Conservation (phyloP, 2,888 invertebrate species). For the Apomyelois bistriatella region DNA sequence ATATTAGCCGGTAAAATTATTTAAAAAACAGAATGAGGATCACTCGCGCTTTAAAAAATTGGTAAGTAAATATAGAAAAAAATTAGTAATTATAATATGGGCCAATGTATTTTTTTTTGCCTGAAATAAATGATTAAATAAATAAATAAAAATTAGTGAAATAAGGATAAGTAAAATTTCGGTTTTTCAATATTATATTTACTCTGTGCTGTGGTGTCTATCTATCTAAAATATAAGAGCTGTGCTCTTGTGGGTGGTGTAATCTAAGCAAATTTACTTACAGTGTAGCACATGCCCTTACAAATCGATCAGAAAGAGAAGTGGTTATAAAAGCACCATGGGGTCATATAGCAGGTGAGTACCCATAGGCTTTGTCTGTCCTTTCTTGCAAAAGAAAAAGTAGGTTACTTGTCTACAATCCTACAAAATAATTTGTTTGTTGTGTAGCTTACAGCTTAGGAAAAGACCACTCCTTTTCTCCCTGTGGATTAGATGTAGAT, state of each 20-base stretch:
- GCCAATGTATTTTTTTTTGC: too few relatives aligned
- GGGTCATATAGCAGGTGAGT: slow-evolving; percentile 32
- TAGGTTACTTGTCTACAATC: background rate
- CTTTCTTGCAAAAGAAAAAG: background rate
- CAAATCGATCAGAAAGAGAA: slow-evolving; percentile 25
- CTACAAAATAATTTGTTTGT: too few relatives aligned
- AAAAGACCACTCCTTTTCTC: too few relatives aligned
- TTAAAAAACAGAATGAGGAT: background rate
- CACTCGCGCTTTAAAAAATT: background rate
- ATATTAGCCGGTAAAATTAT: background rate
- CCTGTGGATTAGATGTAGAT: too few relatives aligned
- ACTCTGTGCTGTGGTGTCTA: too few relatives aligned
- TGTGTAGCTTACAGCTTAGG: too few relatives aligned
- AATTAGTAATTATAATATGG: background rate
- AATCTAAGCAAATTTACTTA: slow-evolving; percentile 7
- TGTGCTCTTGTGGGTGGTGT: too few relatives aligned
- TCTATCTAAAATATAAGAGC: too few relatives aligned
- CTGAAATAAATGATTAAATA: background rate
- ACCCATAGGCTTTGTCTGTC: background rate
- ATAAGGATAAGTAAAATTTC: too few relatives aligned
- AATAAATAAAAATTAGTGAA: too few relatives aligned
- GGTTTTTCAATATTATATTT: too few relatives aligned
- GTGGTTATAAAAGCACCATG: slow-evolving; percentile 32
- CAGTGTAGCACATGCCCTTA: background rate
- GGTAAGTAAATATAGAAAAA: background rate